Evolutionary conservation across 1,140 invertebrate species (phyloP), one percentile per base, ranked within the genome.

Genomic region (Berghia stephanieae): DNA sequence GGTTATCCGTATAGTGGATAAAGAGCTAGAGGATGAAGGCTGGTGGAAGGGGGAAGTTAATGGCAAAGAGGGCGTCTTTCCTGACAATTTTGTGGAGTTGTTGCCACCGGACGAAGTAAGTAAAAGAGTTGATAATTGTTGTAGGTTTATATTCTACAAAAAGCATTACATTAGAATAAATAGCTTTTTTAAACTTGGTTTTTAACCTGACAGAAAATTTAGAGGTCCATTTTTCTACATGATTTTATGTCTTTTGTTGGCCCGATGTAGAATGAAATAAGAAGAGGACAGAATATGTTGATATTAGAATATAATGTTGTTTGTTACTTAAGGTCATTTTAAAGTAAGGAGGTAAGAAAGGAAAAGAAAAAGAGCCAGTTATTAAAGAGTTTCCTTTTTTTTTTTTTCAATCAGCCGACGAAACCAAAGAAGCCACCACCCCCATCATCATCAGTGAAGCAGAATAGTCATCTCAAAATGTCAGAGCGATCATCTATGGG

Each of bases 21-120:
- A 83, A 52, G 82, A 89, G 0, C 93, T 95, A 46, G 95, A 95
- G 60, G 98, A 99, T 89, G 94, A 95, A 83, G 96, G 96, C 52
- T 99, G 97, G 98, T 99, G 97, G 97, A 94, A 94, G 88, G 98
- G 97, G 67, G 97, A 99, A 90, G 83, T 97, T 0, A 93, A 93
- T 80, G 97, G 96, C 40, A 93, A 93, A 87, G 90, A 95, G 70
- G 98, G 98, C 0, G 92, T 99, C 1, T 99, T 99, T 88, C 98
- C 98, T 3, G 97, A 99, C 86, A 99, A 99, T 91, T 99, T 99
- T 91, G 89, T 90, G 16, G 86, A 89, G 69, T 68, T 88, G 10
- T 40, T 88, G n/a, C 83, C 84, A 3, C 21, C 67, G n/a, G 84
- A 84, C 52, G 86, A 85, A 80, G 86, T 87, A 67, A 76, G 69